Evolutionary conservation across 2,113 vertebrate species (phyloP).

Genomic region (Bubo scandiacus): DNA sequence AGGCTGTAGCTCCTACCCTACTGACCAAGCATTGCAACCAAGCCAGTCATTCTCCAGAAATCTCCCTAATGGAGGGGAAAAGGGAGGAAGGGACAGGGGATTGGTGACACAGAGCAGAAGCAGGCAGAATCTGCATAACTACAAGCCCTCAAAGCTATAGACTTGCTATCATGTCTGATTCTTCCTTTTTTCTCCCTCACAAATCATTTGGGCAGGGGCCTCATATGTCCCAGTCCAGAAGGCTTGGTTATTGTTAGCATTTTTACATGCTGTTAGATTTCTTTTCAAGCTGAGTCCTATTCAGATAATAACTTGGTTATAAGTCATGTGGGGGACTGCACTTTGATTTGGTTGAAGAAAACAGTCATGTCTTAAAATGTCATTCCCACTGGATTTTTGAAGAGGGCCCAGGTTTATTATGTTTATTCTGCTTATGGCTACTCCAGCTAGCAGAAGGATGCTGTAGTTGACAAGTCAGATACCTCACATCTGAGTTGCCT

Average conservation of each 20-base stretch:
- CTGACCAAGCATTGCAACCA: neutral
- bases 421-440: neutral
- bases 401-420: neutral
- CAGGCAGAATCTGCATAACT: neutral
- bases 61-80: neutral
- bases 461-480: neutral
- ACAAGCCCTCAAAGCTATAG: neutral
- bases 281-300: neutral
- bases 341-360: neutral
- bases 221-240: neutral
- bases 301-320: neutral
- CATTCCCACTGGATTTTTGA: neutral
- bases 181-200: neutral
- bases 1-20: neutral
- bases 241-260: neutral
- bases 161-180: neutral
- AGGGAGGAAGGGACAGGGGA: neutral
- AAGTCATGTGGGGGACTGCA: neutral
- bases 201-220: neutral
- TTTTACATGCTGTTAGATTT: neutral
- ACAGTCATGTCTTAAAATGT: neutral
- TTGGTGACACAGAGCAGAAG: neutral
- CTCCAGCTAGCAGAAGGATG: neutral
- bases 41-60: neutral
- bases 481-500: neutral